A percentile compares a stretch with the other conserved stretches of the same genome.
Conservation (phyloP, 1,140 invertebrate species). For the Papilio glaucus region DNA sequence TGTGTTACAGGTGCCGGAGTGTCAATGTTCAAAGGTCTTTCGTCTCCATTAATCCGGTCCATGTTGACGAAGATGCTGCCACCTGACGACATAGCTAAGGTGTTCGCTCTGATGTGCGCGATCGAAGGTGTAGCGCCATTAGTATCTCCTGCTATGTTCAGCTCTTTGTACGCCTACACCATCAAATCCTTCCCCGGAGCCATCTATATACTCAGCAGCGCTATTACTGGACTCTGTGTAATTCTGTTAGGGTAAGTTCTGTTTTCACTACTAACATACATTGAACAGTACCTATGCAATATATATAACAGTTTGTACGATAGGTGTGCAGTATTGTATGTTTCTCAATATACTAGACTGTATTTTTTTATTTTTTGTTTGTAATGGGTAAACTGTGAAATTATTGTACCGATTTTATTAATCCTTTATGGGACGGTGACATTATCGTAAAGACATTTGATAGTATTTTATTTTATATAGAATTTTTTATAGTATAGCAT, state of each 20-base stretch:
- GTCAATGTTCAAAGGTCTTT: constrained; percentile 83
- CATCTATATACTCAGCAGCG: constrained; percentile 83
- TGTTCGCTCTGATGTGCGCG: constrained; percentile 86
- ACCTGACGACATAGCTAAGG: constrained; percentile 86
- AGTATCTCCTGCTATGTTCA: constrained; percentile 85
- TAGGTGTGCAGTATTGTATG: no score
- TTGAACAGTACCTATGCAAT: no score
- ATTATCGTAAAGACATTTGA: no score
- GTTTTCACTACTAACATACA: background rate
- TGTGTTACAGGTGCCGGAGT: constrained; percentile 77
- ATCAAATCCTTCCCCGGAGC: constrained; percentile 83
- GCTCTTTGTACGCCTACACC: constrained; percentile 84
- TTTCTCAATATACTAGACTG: no score
- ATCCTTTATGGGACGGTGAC: no score
- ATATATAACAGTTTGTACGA: no score
- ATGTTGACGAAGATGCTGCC: constrained; percentile 87
- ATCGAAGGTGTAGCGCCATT: constrained; percentile 86
- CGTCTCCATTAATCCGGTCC: constrained; percentile 86
- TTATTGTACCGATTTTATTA: no score
- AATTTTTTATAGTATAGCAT: no score
- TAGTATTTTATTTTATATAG: no score
- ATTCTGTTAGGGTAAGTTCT: constrained; percentile 83
- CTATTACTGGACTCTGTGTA: constrained; percentile 69
- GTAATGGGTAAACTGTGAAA: no score
- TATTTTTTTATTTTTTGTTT: no score